Base-by-base conservation (phyloP, 2,113 vertebrate species). In the Scopus umbretta region DNA sequence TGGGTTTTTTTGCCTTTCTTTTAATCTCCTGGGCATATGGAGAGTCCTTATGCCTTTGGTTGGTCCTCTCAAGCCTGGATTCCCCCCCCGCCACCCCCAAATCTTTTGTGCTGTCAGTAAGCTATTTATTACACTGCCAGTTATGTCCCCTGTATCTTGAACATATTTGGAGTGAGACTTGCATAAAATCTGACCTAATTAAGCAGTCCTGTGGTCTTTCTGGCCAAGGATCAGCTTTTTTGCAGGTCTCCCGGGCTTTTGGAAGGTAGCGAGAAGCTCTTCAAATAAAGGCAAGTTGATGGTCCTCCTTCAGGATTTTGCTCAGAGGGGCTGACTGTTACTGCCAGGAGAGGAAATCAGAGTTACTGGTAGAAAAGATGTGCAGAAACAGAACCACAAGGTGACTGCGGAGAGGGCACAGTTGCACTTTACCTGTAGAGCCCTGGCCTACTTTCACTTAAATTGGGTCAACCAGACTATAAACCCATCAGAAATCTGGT, bases 151-250 rank as follows among this genome's bases (percentile, higher is more conserved):
- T 18, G 18, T 90, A 78, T 47, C 86, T 92, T 88, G 78, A 84
- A 65, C 74, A 43, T 88, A 52, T 59, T 85, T 94, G 91, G 92
- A 87, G 50, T 40, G 82, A 92, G 55, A 30, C 38, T 84, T 67
- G 78, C 72, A 86, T 96, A 94, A 95, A 91, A 92, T 92, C 49
- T 88, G 94, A 91, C 86, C 76, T 94, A 95, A 79, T 96, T 92
- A 94, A 70, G 59, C 38, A 83, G 80, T 70, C 85, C 74, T 91
- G 86, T 92, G 70, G 80, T 79, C 50, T 80, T 95, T 61, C 43
- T 97, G 92, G 92, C 75, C 0, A 0, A 53, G 62, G 68, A 88
- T 93, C 80, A 76, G 67, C 78, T 76, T 94, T 71, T 66, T 61
- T 96, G 79, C 62, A 53, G 63, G 47, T 94, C 62, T 88, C 40